phyloP scores from a whole-genome alignment of 2,888 invertebrate species.

The Celastrina argiolus region DNA sequence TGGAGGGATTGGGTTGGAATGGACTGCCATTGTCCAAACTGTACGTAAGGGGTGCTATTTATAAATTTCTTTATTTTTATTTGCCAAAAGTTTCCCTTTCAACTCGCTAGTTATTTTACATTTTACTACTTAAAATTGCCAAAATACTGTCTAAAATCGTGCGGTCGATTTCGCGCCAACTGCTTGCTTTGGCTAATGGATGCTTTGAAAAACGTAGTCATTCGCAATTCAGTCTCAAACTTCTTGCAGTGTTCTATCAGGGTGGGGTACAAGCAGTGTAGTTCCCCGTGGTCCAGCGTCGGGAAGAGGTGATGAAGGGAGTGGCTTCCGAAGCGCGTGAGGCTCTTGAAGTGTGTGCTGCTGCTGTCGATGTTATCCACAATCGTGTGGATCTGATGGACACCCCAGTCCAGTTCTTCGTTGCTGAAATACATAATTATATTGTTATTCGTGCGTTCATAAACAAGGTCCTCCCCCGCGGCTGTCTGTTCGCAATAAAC shows the following conservation, averaged over 20 bases:
- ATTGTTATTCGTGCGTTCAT: no score
- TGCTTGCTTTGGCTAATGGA: conserved; percentile 81
- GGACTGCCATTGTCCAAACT: no score
- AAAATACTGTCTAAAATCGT: conserved; percentile 46
- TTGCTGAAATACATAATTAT: conserved; percentile 53
- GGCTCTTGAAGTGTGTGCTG: conserved; percentile 79
- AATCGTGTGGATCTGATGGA: conserved; percentile 85
- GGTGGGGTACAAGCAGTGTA: conserved; percentile 81
- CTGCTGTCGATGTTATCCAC: conserved; percentile 83
- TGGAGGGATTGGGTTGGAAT: no score
- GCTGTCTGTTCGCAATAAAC: no score
- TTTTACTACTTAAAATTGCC: neutral
- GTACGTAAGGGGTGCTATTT: no score
- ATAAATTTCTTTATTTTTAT: no score
- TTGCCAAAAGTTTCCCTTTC: no score
- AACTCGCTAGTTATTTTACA: no score
- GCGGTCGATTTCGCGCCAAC: conserved; percentile 55
- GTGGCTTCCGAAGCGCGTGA: conserved; percentile 88
- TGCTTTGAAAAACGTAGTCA: conserved; percentile 78
- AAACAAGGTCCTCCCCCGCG: no score
- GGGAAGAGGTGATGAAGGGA: conserved; percentile 89
- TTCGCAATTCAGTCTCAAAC: conserved; percentile 74
- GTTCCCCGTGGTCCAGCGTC: conserved; percentile 85
- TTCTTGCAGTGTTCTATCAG: conserved; percentile 81
- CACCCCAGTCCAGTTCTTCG: conserved; percentile 83